Conservation (phyloP, 2,888 invertebrate species). For the Anoncus sp. region DNA sequence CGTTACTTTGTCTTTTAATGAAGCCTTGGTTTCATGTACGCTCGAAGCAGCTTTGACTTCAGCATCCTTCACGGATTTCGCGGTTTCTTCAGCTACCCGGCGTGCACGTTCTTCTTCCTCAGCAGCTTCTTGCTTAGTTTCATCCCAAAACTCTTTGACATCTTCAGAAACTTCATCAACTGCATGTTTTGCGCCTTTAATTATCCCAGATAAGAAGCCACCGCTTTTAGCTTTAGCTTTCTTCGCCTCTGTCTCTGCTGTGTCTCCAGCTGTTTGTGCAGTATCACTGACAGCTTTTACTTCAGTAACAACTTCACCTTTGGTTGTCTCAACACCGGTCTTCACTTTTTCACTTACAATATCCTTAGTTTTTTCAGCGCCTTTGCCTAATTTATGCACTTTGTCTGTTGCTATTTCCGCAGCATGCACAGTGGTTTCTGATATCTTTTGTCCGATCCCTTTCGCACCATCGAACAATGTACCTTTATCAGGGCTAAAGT, state of each 20-base stretch:
- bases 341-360: slow-evolving; percentile 54
- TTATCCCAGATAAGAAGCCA: slow-evolving; percentile 68
- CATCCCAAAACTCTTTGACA: slow-evolving; percentile 71
- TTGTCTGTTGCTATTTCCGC: slow-evolving; percentile 33
- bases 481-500: slow-evolving; percentile 35
- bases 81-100: slow-evolving; percentile 57
- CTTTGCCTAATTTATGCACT: slow-evolving; percentile 51
- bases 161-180: slow-evolving; percentile 66
- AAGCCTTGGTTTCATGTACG: slow-evolving; percentile 70
- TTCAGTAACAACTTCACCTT: slow-evolving; percentile 60
- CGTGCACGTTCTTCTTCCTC: slow-evolving; percentile 67
- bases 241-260: slow-evolving; percentile 55
- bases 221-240: slow-evolving; percentile 64
- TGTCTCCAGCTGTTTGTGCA: slow-evolving; percentile 61
- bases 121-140: slow-evolving; percentile 59
- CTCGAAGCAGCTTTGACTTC: slow-evolving; percentile 48
- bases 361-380: slow-evolving; percentile 54
- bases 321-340: slow-evolving; percentile 40
- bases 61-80: slow-evolving; percentile 65
- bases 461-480: slow-evolving; percentile 35
- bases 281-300: slow-evolving; percentile 62
- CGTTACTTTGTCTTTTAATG: slow-evolving; percentile 53
- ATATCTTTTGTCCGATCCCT: slow-evolving; percentile 39
- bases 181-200: slow-evolving; percentile 67
- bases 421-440: slow-evolving; percentile 38